Percentiles rank a stretch among this genome's conserved stretches.
Evolutionary conservation across 2,113 vertebrate species (phyloP).

Genomic region (Hydrochoerus hydrochaeris): DNA sequence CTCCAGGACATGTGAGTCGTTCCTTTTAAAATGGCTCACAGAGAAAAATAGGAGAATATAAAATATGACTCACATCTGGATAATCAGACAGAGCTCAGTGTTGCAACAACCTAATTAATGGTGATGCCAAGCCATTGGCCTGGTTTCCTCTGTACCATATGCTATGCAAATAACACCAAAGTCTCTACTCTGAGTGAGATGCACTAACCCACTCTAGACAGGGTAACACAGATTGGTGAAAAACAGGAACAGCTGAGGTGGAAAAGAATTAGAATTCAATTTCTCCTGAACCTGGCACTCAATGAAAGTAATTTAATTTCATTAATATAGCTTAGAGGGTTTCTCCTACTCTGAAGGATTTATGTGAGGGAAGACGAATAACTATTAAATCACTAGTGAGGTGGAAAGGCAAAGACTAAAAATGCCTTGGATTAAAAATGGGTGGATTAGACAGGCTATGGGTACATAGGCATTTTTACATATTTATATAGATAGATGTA

Average conservation of each 20-base stretch:
- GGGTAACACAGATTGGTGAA: background rate
- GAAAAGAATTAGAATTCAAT: conserved; percentile 6
- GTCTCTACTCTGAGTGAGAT: background rate
- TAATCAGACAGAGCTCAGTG: background rate
- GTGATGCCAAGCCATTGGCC: background rate
- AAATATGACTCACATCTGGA: background rate
- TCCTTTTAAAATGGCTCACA: background rate
- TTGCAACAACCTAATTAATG: background rate
- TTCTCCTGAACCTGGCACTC: conserved; percentile 25
- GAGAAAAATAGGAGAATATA: background rate
- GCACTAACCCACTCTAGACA: background rate
- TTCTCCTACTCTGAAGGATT: background rate
- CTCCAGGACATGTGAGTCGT: background rate
- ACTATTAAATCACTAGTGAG: background rate
- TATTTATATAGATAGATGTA: background rate
- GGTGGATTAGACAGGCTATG: background rate
- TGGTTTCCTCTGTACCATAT: background rate
- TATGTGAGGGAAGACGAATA: background rate
- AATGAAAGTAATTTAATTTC: conserved; percentile 38
- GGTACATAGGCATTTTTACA: background rate
- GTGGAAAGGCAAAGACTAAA: background rate
- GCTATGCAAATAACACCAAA: conserved; percentile 3
- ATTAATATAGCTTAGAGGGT: conserved; percentile 17
- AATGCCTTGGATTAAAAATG: background rate
- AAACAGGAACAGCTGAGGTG: background rate